Base-by-base conservation (phyloP, 2,113 vertebrate genomes). In the Oostethus manadensis region DNA sequence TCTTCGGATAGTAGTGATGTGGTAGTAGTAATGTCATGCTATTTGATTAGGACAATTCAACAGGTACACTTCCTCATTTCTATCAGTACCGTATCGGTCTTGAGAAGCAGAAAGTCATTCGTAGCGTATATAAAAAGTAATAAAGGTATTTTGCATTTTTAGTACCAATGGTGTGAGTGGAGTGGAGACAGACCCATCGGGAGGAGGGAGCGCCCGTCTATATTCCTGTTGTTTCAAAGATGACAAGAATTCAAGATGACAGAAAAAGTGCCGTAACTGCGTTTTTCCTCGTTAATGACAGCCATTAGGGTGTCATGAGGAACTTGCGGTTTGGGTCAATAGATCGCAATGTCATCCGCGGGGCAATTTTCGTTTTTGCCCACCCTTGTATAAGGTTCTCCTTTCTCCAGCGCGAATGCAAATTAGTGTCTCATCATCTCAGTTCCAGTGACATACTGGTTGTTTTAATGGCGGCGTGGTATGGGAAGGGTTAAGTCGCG, bases 351-450 rank as follows among this genome's bases (percentile, higher is more conserved):
- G 74, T 80, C 58, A 76, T 81, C 68, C 68, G 20, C 55, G 85
- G 86, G 88, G 77, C 73, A 69, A 64, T 74, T 86, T 84, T 76
- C 67, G 67, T 77, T 57, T 43, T 71, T 43, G n/a, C 64, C 50
- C 51, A 73, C 57, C 66, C 65, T 65, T 69, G 75, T 66, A 74
- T 73, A 76, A 62, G 61, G 33, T 64, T 62, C 65, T 60, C 64
- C 53, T 47, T 33, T 62, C 61, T 53, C 23, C 16, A 40, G 66
- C 83, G 79, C 83, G 68, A 85, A 87, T 87, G 75, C 79, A 73
- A 82, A 84, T 86, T 82, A 86, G 62, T 78, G 84, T 85, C 86
- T 51, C 18, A 56, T 62, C 66, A 57, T 64, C 73, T 61, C 44
- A 63, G 70, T 74, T 60, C 65, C 44, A 40, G 54, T 83, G 82